Conservation (phyloP, 2,888 invertebrate species). For the Cephus runcator region DNA sequence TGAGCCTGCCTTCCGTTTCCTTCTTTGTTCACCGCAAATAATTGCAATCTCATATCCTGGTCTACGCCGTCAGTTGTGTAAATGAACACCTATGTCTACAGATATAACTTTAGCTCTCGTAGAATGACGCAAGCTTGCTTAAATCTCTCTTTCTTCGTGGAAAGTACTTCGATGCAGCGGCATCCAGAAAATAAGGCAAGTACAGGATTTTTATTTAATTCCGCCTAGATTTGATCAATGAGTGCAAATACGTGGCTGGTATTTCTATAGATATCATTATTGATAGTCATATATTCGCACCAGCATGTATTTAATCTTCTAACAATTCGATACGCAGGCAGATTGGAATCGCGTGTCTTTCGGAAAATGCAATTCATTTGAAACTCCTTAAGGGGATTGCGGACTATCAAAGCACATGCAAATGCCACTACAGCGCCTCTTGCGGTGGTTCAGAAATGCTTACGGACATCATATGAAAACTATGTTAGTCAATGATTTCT, state of each 20-base stretch:
- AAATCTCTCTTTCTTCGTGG: not conserved
- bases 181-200: not conserved
- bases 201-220: not conserved
- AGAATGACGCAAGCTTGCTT: not conserved
- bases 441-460: too few relatives aligned
- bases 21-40: not conserved
- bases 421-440: too few relatives aligned
- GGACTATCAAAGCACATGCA: too few relatives aligned
- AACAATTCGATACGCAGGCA: too few relatives aligned
- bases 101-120: not conserved
- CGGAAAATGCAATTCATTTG: not conserved
- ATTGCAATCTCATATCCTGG: not conserved
- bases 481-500: not conserved
- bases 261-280: not conserved
- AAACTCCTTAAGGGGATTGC: not conserved
- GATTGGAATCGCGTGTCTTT: too few relatives aligned
- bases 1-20: not conserved
- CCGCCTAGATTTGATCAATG: not conserved
- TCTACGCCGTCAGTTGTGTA: not conserved
- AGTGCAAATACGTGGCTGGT: not conserved
- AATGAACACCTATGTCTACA: not conserved
- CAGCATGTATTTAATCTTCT: too few relatives aligned
- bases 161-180: not conserved
- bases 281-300: not conserved
- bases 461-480: too few relatives aligned